These are phyloP conservation scores for Drosophila planitibia DNA, from an alignment of 2,888 invertebrate species.

Conservation along the genomic window DNA sequence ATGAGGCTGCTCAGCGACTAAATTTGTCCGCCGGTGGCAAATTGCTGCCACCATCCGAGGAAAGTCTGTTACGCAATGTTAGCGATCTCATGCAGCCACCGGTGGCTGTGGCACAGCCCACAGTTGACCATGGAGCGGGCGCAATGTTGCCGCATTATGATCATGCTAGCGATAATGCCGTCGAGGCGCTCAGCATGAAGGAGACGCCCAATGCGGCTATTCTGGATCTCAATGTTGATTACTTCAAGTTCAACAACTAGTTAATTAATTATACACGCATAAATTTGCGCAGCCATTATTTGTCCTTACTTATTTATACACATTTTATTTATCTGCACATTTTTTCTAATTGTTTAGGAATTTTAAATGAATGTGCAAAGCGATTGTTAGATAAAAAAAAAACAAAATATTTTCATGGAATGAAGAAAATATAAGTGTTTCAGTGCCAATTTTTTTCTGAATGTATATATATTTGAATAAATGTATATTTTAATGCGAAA, in stretches of 20 bases:
- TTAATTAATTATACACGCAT: not conserved
- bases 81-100: constrained; percentile 82
- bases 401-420: not conserved
- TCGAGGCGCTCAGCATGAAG: constrained; percentile 84
- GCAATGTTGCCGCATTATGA: constrained; percentile 80
- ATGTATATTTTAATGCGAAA: not conserved
- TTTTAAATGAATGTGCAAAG: constrained; percentile 27
- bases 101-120: constrained; percentile 53
- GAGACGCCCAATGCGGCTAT: constrained; percentile 75
- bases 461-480: not conserved
- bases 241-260: constrained; percentile 84
- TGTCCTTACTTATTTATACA: not conserved
- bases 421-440: not conserved
- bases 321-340: constrained; percentile 10
- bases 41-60: constrained; percentile 83
- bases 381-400: constrained; percentile 17
- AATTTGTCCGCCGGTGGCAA: constrained; percentile 84
- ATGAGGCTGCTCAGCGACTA: constrained; percentile 84
- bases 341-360: not conserved
- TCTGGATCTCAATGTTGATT: constrained; percentile 83
- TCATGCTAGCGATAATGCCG: constrained; percentile 85
- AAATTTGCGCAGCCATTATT: not conserved
- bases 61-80: constrained; percentile 83
- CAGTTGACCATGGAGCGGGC: constrained; percentile 45
- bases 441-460: not conserved